Conservation (phyloP, 2,113 vertebrate genomes). For the Morone chrysops region DNA sequence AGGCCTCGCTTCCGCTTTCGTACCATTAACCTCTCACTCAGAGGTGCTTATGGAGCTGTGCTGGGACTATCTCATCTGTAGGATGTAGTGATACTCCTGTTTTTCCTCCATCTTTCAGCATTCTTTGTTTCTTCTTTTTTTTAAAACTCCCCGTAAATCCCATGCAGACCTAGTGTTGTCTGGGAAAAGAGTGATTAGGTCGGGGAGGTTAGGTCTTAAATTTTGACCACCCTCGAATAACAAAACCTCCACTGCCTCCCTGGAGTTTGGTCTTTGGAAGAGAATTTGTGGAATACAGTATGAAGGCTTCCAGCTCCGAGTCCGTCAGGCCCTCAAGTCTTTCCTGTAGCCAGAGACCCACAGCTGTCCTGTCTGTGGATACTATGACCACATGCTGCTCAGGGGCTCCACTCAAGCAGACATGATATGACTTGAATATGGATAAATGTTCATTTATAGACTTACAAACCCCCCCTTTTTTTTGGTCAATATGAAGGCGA, state of each 20-base stretch:
- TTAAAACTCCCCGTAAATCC: slow-evolving; percentile 31
- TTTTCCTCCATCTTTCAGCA: neutral
- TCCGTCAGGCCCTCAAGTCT: neutral
- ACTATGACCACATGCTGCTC: slow-evolving; percentile 7
- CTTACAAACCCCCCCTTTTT: neutral
- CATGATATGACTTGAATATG: slow-evolving; percentile 3
- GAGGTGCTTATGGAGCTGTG: slow-evolving; percentile 32
- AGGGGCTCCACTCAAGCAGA: slow-evolving; percentile 16
- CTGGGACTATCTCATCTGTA: slow-evolving; percentile 60
- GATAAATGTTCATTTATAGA: slow-evolving; percentile 20
- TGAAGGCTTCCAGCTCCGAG: slow-evolving; percentile 13
- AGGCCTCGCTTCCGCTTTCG: slow-evolving; percentile 12
- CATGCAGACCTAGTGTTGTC: slow-evolving; percentile 37
- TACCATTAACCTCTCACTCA: slow-evolving; percentile 60
- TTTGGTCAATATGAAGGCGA: slow-evolving; percentile 6
- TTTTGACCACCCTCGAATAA: slow-evolving; percentile 65
- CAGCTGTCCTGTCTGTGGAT: slow-evolving; percentile 37
- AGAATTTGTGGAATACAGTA: neutral
- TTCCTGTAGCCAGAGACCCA: slow-evolving; percentile 17
- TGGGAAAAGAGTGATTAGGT: slow-evolving; percentile 46
- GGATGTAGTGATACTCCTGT: slow-evolving; percentile 18
- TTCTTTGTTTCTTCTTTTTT: neutral
- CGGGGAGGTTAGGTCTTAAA: slow-evolving; percentile 32
- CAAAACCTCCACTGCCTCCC: slow-evolving; percentile 48
- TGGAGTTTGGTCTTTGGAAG: slow-evolving; percentile 44